Base-by-base conservation (phyloP, 2,113 vertebrate genomes). In the Osmerus eperlanus region DNA sequence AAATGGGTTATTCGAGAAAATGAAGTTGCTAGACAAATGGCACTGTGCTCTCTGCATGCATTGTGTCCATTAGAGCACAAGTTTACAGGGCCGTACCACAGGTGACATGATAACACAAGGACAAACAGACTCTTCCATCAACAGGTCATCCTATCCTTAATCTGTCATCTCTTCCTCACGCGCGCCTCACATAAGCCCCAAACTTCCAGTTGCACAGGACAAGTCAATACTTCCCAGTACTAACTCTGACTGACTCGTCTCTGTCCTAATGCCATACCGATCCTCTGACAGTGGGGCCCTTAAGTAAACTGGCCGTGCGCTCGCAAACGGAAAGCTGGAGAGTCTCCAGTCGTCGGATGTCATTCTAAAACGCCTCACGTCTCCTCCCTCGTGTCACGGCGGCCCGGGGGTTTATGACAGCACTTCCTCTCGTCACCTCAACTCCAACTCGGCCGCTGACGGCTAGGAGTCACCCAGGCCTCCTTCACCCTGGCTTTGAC, bases 381-480 rank as follows among this genome's bases (percentile, higher is more conserved):
- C 47, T 29, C 60, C 52, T 36, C 56, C 28, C 25, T 18, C 36
- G 36, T 75, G 59, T 78, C 70, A 74, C 28, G 69, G 68, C 71
- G 67, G 19, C 68, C 59, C 8, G 36, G 41, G 68, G 47, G 65
- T 81, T 67, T 73, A 28, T 64, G 52, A 52, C 74, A 65, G 68
- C 23, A 41, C 25, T 71, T 68, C 32, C 29, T 80, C 60, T 73
- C 12, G 9, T 70, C 65, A 70, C 47, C 67, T 77, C 21, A 60
- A 32, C 53, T 19, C 63, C 62, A 47, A 63, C 56, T 2, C 15
- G n/a, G 19, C 23, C 60, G 73, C 32, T 64, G 78, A 68, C 12
- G 21, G 68, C 66, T 55, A 73, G 56, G 70, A 82, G 36, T 73
- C 70, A 0, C 19, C 3, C 16, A 52, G 36, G 72, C 65, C 78